A percentile compares a stretch with the other conserved stretches of the same genome.
phyloP scores from a whole-genome alignment of 2,888 invertebrate species.

The Uloborus plumipes region DNA sequence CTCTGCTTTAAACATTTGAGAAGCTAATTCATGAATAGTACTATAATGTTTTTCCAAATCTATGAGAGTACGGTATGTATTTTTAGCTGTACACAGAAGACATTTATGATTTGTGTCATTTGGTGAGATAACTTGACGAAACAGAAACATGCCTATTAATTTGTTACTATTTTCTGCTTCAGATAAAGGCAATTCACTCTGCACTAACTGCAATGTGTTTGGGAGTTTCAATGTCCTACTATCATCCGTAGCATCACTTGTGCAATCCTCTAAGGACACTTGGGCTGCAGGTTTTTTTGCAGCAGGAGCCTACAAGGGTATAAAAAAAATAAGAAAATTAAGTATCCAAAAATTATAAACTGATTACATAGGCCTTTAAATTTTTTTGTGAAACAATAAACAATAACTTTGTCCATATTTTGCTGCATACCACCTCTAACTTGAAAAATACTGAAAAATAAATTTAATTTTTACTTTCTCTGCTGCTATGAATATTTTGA shows the following conservation, averaged over 20 bases:
- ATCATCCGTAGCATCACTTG: constrained; percentile 36
- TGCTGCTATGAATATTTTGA: no score
- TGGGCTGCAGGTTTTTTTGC: background rate
- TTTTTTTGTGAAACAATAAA: no score
- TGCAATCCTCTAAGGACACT: constrained; percentile 31
- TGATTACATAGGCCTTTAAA: background rate
- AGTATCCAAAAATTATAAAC: constrained; percentile 1
- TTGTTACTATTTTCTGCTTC: constrained; percentile 62
- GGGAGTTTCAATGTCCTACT: constrained; percentile 53
- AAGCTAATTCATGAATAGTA: constrained; percentile 65
- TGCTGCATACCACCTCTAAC: no score
- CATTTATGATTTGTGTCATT: constrained; percentile 64
- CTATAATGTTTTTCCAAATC: constrained; percentile 67
- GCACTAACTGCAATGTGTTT: constrained; percentile 59
- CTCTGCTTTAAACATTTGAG: constrained; percentile 66
- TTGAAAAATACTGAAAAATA: no score
- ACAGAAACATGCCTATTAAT: constrained; percentile 61
- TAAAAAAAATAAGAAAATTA: background rate
- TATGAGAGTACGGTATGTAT: constrained; percentile 36
- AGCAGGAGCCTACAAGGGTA: background rate
- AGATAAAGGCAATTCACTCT: constrained; percentile 61
- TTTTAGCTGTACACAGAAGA: constrained; percentile 64
- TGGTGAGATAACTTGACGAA: constrained; percentile 66
- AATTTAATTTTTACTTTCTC: no score
- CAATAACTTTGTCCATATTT: no score